Evolutionary conservation across 2,113 vertebrate genomes (phyloP).

Genomic region (Meleagris gallopavo): DNA sequence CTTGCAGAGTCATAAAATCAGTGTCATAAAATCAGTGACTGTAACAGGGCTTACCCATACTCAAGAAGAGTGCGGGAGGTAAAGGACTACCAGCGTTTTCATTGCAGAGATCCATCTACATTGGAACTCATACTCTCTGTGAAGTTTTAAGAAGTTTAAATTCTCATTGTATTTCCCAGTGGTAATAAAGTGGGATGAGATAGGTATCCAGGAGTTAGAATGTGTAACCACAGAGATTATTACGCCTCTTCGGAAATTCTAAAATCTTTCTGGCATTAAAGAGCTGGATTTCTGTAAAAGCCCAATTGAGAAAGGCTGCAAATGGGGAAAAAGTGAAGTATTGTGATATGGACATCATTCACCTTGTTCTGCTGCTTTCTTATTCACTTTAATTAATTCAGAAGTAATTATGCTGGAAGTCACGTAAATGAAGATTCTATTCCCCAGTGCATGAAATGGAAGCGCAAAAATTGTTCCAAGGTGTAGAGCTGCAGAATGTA

Average conservation of each 20-base stretch:
- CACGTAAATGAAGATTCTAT: constrained; percentile 29
- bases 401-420: constrained; percentile 57
- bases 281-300: constrained; percentile 5
- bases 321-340: constrained; percentile 31
- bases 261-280: neutral
- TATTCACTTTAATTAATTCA: constrained; percentile 44
- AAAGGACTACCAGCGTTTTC: neutral
- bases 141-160: neutral
- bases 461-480: neutral
- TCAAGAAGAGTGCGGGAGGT: neutral
- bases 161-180: neutral
- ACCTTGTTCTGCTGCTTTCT: constrained; percentile 55
- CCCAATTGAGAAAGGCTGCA: neutral
- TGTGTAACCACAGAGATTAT: neutral
- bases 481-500: neutral
- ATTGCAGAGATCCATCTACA: neutral
- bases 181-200: neutral
- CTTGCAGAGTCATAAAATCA: neutral
- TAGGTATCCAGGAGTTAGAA: neutral
- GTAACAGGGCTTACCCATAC: neutral
- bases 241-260: neutral
- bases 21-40: neutral
- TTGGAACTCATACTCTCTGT: neutral
- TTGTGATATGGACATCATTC: neutral
- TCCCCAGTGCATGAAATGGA: constrained; percentile 30